Base-by-base conservation (phyloP, 1,140 invertebrate genomes). In the Formica exsecta region DNA sequence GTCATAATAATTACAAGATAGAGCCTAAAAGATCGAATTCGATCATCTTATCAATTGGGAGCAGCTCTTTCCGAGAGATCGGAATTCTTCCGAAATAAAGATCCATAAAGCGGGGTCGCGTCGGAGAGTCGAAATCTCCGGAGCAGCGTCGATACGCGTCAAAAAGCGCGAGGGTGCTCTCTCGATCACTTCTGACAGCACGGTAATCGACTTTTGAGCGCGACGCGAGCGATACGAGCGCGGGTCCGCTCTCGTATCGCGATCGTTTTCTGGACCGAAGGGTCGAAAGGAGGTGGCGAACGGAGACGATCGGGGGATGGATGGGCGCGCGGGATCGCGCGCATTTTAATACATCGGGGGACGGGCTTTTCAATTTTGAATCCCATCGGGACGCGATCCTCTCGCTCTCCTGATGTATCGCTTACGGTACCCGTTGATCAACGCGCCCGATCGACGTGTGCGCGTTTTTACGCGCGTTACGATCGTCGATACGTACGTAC, bases 321-420 rank as follows among this genome's bases (percentile, higher is more conserved):
- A 89, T 48, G 84, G 74, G 65, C 44, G 25, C 25, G 25, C 57
- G 61, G 41, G 22, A 51, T 57, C 48, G 19, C 81, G 79, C 80
- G 87, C 92, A 91, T 92, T 92, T 91, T 93, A 93, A 93, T 93
- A 92, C 91, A 90, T 90, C 91, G 89, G 90, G 74, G 64, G 66
- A 51, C 79, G 79, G 66, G 91, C 88, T 93, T 93, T 92, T 92
- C 92, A 93, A 94, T 93, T 93, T 93, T 89, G 90, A 86, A 83
- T 62, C 73, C 65, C 88, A 86, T 88, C 86, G 61, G 85, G 87
- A 51, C 66, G 61, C 32, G 32, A 84, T 74, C 66, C 87, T 57
- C 90, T 88, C 75, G 75, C 88, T 85, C 91, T 92, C 77, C 92
- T 93, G 93, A 93, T 93, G 93, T 93, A 93, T 93, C 92, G 93